Conservation (phyloP, 1,140 invertebrate species). For the Helicorthomorpha holstii region DNA sequence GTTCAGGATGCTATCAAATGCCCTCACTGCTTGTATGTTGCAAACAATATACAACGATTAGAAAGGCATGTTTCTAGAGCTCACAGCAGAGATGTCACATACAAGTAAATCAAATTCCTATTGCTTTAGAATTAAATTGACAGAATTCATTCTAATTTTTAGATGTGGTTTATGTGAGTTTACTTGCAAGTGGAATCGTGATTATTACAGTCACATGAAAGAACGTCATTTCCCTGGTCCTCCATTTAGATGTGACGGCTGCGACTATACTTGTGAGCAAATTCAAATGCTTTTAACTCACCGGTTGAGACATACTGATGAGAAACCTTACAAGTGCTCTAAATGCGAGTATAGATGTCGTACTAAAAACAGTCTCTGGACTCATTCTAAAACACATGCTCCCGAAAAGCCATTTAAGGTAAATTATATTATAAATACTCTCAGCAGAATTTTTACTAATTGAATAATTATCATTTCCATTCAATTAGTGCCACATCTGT, state of each 20-base stretch:
- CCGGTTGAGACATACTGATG: constrained; percentile 33
- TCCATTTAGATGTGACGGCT: constrained; percentile 42
- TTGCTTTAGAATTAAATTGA: not conserved
- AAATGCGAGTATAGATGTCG: constrained; percentile 28
- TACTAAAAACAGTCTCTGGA: constrained; percentile 29
- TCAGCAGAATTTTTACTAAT: too few species aligned
- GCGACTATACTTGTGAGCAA: constrained; percentile 33
- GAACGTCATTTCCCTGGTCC: constrained; percentile 40
- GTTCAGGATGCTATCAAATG: constrained; percentile 27
- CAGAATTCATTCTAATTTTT: not conserved
- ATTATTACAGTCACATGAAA: constrained; percentile 45
- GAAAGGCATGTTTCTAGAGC: constrained; percentile 33
- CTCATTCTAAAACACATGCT: constrained; percentile 30
- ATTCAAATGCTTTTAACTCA: constrained; percentile 37
- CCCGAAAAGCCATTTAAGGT: constrained; percentile 21
- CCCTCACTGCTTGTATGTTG: constrained; percentile 32
- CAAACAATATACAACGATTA: constrained; percentile 28
- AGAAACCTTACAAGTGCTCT: constrained; percentile 32
- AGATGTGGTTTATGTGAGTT: constrained; percentile 38
- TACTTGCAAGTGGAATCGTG: constrained; percentile 41
- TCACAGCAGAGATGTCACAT: constrained; percentile 38
- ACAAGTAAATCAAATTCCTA: constrained; percentile 23
- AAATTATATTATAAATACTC: constrained; percentile 7
- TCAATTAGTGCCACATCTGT: constrained; percentile 28
- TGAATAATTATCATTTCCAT: too few species aligned